Base-by-base conservation (phyloP, 1,140 invertebrate genomes). In the Asobara japonica region DNA sequence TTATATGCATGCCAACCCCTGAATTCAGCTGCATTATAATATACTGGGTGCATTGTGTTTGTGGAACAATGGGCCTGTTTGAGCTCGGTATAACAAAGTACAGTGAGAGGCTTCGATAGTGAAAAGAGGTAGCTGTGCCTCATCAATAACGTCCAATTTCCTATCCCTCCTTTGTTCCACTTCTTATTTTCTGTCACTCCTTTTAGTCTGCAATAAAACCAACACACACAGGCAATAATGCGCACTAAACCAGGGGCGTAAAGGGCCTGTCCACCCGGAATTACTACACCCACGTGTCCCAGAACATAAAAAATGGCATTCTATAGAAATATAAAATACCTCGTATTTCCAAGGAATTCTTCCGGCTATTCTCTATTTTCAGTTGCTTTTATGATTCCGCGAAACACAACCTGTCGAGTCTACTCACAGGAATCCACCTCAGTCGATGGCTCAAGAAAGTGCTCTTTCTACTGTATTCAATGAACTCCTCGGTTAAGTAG, bases 401-500 rank as follows among this genome's bases (percentile, higher is more conserved):
- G 22, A 56, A 56, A 56, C 18, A 56, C 51, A 6, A 56, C 51
- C 51, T 56, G 51, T 56, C 22, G 25, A 18, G 22, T 56, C 22
- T 56, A 22, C 18, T 27, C 13, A 22, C n/a, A n/a, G n/a, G n/a
- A n/a, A n/a, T n/a, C n/a, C n/a, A n/a, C n/a, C n/a, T n/a, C n/a
- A n/a, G n/a, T n/a, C n/a, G 74, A 70, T 70, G 61, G 73, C 75
- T n/a, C n/a, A n/a, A n/a, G n/a, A 73, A 78, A 79, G 78, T 76
- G 74, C 75, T 78, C 77, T 79, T 78, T 78, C 61, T 71, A 78
- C 62, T 33, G 71, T 75, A 78, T 78, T 69, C 73, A 77, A 79
- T 78, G 78, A 79, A 79, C 74, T 71, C 72, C 77, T 72, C 51
- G 62, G n/a, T n/a, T n/a, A n/a, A n/a, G n/a, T n/a, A n/a, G n/a